Conservation (phyloP, 2,888 invertebrate genomes). For the Helicoverpa assulta region DNA sequence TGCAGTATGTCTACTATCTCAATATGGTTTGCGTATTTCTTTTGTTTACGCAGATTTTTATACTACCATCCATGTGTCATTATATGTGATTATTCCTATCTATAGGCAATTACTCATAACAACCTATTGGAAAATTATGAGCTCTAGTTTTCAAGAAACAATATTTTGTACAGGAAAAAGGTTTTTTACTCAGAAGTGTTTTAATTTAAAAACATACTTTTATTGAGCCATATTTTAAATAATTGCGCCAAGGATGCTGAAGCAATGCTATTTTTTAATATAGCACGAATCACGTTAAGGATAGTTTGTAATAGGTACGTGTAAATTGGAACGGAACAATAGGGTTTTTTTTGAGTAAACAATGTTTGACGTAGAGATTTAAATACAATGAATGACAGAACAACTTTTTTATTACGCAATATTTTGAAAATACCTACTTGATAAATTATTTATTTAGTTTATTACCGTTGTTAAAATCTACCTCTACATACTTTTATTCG, state of each 20-base stretch:
- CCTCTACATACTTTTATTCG: neutral
- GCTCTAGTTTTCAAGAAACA: conserved; percentile 3
- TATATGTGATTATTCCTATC: conserved; percentile 9
- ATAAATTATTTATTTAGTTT: neutral
- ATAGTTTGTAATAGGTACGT: neutral
- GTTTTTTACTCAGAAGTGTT: conserved; percentile 11
- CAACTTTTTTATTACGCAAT: neutral
- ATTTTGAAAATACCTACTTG: neutral
- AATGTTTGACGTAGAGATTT: conserved; percentile 2
- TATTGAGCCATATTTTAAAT: conserved; percentile 6
- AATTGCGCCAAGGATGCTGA: conserved; percentile 18
- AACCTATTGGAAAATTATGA: neutral
- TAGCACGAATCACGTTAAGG: neutral
- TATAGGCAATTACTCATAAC: conserved; percentile 23
- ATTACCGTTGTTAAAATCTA: neutral
- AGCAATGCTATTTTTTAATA: neutral
- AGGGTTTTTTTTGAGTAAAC: conserved; percentile 16
- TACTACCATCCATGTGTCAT: conserved; percentile 30
- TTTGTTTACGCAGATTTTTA: conserved; percentile 20
- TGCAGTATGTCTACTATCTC: neutral
- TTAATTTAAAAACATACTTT: neutral
- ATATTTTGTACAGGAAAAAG: conserved; percentile 5
- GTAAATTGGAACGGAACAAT: conserved; percentile 1
- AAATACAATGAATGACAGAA: neutral
- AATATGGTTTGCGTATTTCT: conserved; percentile 9